Evolutionary conservation across 53 echinoderm and acorn worm genomes (phyloP).

Genomic region (Echinometra lucunter): DNA sequence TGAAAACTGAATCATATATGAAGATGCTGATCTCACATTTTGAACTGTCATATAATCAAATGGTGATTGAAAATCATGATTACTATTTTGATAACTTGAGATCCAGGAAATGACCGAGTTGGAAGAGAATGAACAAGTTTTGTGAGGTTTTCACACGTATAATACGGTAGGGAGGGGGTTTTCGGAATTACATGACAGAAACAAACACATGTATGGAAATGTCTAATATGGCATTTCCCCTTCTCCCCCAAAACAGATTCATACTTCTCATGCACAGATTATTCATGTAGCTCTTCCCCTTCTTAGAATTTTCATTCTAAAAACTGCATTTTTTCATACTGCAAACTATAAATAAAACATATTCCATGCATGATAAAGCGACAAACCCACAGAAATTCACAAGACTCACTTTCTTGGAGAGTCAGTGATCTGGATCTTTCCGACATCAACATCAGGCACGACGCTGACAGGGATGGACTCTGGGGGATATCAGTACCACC

Average conservation of each 20-base stretch:
- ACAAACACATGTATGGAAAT: not conserved
- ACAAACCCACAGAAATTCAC: not conserved
- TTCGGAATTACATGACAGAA: not conserved
- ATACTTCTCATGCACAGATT: not conserved
- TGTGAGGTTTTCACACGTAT: not conserved
- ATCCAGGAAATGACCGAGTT: not conserved
- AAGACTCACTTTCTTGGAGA: slow-evolving; percentile 92
- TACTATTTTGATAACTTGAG: not conserved
- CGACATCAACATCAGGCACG: slow-evolving; percentile 90
- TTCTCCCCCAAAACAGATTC: not conserved
- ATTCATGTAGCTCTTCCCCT: not conserved
- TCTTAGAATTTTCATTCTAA: not conserved
- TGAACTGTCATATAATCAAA: not conserved
- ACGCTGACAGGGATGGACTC: slow-evolving; percentile 91
- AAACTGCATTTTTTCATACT: not conserved
- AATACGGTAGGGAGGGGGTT: not conserved
- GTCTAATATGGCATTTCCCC: not conserved
- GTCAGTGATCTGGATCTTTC: slow-evolving; percentile 97
- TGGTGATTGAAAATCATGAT: not conserved
- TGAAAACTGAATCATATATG: not conserved
- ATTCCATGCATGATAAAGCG: not conserved
- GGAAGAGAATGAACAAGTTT: not conserved
- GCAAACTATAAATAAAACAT: not conserved
- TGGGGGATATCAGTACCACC: slow-evolving; percentile 91
- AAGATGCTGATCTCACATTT: not conserved